A percentile compares a stretch with the other conserved stretches of the same genome.
Conservation (phyloP, 2,888 invertebrate genomes). For the Drosophila nigricruria region DNA sequence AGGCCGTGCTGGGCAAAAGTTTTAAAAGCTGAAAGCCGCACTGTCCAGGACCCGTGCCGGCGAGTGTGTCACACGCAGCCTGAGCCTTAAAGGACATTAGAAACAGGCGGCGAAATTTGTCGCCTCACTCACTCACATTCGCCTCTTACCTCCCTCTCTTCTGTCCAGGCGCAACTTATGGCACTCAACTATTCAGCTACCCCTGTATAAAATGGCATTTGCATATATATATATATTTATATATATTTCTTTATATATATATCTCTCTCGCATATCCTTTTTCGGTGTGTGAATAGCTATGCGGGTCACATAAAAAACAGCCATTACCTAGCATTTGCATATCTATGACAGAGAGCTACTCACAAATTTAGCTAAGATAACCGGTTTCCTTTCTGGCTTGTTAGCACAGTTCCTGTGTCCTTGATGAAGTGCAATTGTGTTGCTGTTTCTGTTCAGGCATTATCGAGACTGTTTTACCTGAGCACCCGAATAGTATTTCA, state of each 20-base stretch:
- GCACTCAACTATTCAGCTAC: slow-evolving; percentile 54
- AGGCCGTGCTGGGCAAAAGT: slow-evolving; percentile 54
- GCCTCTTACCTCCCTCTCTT: not conserved
- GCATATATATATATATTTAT: slow-evolving; percentile 66
- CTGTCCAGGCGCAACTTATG: slow-evolving; percentile 44
- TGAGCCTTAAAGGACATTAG: slow-evolving; percentile 76
- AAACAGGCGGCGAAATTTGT: slow-evolving; percentile 77
- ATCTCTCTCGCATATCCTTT: slow-evolving; percentile 65
- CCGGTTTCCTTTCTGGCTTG: slow-evolving; percentile 51
- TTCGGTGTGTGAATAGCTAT: slow-evolving; percentile 62
- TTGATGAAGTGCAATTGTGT: slow-evolving; percentile 51
- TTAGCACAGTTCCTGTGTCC: slow-evolving; percentile 45
- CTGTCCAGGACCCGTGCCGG: slow-evolving; percentile 30
- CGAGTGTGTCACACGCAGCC: slow-evolving; percentile 57
- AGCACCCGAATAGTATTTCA: slow-evolving; percentile 6
- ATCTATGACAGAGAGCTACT: slow-evolving; percentile 38
- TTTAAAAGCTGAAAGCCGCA: slow-evolving; percentile 60
- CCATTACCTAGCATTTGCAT: slow-evolving; percentile 54
- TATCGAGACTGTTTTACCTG: slow-evolving; percentile 21
- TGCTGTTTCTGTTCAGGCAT: slow-evolving; percentile 17
- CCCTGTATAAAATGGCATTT: slow-evolving; percentile 56
- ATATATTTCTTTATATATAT: not conserved
- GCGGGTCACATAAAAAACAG: slow-evolving; percentile 48
- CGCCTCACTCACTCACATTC: slow-evolving; percentile 29
- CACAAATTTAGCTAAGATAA: slow-evolving; percentile 47